Conservation (phyloP, 2,888 invertebrate species). For the Diarsia rubi region DNA sequence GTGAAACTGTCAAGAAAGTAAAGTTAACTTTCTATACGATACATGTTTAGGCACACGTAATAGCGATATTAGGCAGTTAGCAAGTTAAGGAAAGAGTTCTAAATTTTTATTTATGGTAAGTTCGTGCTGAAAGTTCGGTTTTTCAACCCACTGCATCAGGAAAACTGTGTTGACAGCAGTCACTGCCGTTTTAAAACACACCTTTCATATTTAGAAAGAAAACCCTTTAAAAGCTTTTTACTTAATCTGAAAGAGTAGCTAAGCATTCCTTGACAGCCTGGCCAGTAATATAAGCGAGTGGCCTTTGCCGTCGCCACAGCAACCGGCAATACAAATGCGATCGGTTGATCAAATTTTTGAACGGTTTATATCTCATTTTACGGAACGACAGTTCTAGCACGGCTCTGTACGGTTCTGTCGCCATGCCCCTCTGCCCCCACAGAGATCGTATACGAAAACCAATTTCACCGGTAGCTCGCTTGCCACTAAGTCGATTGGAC, state of each 20-base stretch:
- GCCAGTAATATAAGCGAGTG: slow-evolving; percentile 65
- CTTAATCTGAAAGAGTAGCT: slow-evolving; percentile 39
- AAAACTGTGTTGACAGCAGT: background rate
- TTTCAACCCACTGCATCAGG: background rate
- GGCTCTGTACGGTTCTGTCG: slow-evolving; percentile 34
- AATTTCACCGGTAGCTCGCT: slow-evolving; percentile 81
- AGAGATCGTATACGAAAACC: slow-evolving; percentile 81
- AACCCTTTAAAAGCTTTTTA: slow-evolving; percentile 11
- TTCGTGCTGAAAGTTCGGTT: background rate
- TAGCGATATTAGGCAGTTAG: background rate
- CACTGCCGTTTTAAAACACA: background rate
- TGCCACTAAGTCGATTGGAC: slow-evolving; percentile 83
- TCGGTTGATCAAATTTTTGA: slow-evolving; percentile 85
- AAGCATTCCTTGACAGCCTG: slow-evolving; percentile 58
- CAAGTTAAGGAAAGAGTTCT: background rate
- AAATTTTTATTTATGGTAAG: too few relatives aligned
- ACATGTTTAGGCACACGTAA: background rate
- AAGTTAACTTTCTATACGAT: background rate
- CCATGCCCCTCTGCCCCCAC: slow-evolving; percentile 58
- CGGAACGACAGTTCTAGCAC: slow-evolving; percentile 80
- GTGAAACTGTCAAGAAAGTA: background rate
- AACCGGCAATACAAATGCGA: slow-evolving; percentile 72
- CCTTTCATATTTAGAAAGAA: background rate
- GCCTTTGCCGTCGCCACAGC: slow-evolving; percentile 59
- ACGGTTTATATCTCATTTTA: slow-evolving; percentile 87